Conservation (phyloP, 2,113 vertebrate genomes). For the Camelus bactrianus region DNA sequence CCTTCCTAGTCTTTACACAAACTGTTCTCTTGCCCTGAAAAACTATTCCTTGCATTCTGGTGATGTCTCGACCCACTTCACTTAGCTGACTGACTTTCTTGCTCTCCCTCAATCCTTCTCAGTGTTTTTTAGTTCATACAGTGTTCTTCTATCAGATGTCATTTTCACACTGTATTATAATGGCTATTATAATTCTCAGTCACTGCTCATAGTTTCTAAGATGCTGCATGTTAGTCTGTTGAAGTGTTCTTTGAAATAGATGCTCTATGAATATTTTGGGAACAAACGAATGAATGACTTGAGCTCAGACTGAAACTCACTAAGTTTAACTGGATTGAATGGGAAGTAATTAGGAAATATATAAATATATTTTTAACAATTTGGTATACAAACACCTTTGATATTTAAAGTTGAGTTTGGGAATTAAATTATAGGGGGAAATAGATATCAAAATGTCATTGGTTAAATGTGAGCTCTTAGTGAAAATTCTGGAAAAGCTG, state of each 20-base stretch:
- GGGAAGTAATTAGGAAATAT: constrained; percentile 14
- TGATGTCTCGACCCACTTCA: not conserved
- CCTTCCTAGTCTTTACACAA: not conserved
- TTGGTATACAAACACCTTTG: not conserved
- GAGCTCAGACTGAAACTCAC: not conserved
- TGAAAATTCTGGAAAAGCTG: constrained; percentile 19
- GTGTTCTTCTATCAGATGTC: not conserved
- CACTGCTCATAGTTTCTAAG: not conserved
- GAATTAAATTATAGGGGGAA: not conserved
- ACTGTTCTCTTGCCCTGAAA: not conserved
- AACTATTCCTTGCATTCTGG: not conserved
- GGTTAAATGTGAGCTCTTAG: not conserved
- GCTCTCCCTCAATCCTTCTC: not conserved
- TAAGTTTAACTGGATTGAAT: constrained; percentile 28
- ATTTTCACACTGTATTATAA: not conserved
- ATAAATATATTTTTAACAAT: not conserved
- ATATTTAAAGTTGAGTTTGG: not conserved
- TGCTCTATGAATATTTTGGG: not conserved
- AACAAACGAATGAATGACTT: not conserved
- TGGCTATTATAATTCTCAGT: not conserved
- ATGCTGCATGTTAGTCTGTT: not conserved
- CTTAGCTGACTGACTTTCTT: not conserved
- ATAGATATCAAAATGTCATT: constrained; percentile 8
- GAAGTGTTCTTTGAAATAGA: not conserved
- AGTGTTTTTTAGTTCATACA: not conserved